Evolutionary conservation across 2,797 vertebrate species (phyloP).

Genomic region (Carcharodon carcharias): DNA sequence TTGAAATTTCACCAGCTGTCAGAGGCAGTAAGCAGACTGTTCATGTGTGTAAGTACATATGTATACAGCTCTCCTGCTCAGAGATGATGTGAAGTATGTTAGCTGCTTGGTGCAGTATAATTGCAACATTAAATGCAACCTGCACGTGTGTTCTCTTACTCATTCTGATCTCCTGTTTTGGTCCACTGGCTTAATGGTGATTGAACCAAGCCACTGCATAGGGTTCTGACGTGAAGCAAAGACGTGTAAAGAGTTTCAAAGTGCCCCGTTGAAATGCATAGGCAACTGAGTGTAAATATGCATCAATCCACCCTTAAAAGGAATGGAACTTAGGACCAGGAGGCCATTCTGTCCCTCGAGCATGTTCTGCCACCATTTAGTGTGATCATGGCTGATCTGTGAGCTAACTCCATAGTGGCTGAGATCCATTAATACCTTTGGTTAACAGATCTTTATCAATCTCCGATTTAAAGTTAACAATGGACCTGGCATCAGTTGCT

Average conservation of each 20-base stretch:
- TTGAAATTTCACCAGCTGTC: conserved; percentile 10
- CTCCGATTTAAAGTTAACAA: neutral
- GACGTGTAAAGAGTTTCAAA: neutral
- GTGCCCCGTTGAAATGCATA: neutral
- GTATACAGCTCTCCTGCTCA: neutral
- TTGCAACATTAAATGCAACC: neutral
- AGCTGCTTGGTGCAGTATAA: neutral
- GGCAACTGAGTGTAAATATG: neutral
- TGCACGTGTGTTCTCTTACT: neutral
- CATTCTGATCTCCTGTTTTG: neutral
- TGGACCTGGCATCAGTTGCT: neutral
- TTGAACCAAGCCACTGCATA: neutral
- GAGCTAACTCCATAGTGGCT: neutral
- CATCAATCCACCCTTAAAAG: neutral
- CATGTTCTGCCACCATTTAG: neutral
- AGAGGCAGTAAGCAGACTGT: neutral
- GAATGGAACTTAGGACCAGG: neutral
- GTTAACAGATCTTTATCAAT: neutral
- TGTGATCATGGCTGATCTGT: neutral
- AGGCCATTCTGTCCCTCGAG: neutral
- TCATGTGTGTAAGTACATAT: conserved; percentile 3
- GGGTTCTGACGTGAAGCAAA: neutral
- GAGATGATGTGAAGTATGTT: neutral
- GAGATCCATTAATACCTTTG: no score
- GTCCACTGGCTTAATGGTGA: conserved; percentile 9